These are phyloP conservation scores for Thecocarcelia acutangulata DNA, from an alignment of 2,888 invertebrate genomes.

Conservation along the genomic window DNA sequence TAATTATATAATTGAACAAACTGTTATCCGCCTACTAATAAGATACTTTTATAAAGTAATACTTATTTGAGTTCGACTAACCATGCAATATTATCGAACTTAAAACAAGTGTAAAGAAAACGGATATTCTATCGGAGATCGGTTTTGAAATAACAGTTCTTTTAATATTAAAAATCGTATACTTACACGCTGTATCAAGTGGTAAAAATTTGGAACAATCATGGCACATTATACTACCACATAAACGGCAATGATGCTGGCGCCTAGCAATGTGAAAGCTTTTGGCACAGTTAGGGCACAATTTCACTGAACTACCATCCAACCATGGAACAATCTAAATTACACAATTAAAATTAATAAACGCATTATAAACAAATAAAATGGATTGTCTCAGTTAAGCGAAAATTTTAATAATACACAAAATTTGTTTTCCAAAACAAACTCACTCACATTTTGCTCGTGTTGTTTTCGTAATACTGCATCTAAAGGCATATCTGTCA, in stretches of 20 bases:
- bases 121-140: too few relatives aligned
- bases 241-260: conserved; percentile 97
- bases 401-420: too few relatives aligned
- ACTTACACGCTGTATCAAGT: conserved; percentile 89
- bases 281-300: conserved; percentile 95
- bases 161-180: too few relatives aligned
- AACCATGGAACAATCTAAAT: conserved; percentile 92
- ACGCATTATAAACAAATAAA: background rate
- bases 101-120: too few relatives aligned
- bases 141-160: too few relatives aligned
- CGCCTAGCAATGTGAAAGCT: conserved; percentile 92
- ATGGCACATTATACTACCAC: conserved; percentile 95
- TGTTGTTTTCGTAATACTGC: conserved; percentile 88
- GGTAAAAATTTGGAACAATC: conserved; percentile 94
- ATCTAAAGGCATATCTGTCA: conserved; percentile 90
- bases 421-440: too few relatives aligned
- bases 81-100: too few relatives aligned
- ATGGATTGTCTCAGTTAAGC: background rate
- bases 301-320: conserved; percentile 92
- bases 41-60: too few relatives aligned
- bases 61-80: too few relatives aligned
- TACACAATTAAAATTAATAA: background rate
- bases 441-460: conserved; percentile 84
- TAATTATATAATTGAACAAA: too few relatives aligned
- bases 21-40: too few relatives aligned